Evolutionary conservation across 2,888 invertebrate genomes (phyloP), one percentile per base, ranked within the genome.

Genomic region (Noctua pronuba): DNA sequence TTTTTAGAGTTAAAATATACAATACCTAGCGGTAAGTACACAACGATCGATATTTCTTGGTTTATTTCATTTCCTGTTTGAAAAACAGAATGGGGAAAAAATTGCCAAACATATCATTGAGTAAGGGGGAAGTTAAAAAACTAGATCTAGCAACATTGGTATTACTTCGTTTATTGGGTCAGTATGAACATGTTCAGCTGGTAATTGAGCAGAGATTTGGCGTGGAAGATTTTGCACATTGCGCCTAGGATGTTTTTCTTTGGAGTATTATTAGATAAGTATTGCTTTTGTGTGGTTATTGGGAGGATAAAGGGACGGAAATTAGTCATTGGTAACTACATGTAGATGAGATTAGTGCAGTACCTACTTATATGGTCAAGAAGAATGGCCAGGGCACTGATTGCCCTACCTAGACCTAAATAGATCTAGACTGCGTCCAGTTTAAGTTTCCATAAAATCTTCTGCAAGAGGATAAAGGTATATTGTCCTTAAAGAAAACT

Each of bases 151-250:
- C 62, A 62, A 62, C 62, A 35, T 21, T 62, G 60, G 18, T 62
- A 62, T 62, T 62, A 62, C 62, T 35, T 62, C 21, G 24, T 88
- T 92, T 92, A 95, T 94, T 96, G 94, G 95, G 95, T 94, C 94
- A 94, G 89, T 91, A 91, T 91, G 93, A 92, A 90, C 91, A 92
- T 93, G 90, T 88, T 92, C 90, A 92, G 91, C 85, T 86, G 91
- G 91, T 93, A 93, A 93, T 92, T 91, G 68, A 82, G 64, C 76
- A 55, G 82, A 80, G 87, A 89, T 89, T 90, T 90, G 91, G 86
- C 88, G 89, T 88, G 91, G 92, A 91, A 92, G 79, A 89, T 92
- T 92, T 90, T 85, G 84, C 85, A 85, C 74, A 60, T 21, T 73
- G 82, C 69, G 58, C 73, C 60, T 75, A 52, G 46, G 58, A 80